Percentiles rank a stretch among this genome's conserved stretches.
Evolutionary conservation across 2,888 invertebrate genomes (phyloP).

Genomic region (Cataglyphis albicans): DNA sequence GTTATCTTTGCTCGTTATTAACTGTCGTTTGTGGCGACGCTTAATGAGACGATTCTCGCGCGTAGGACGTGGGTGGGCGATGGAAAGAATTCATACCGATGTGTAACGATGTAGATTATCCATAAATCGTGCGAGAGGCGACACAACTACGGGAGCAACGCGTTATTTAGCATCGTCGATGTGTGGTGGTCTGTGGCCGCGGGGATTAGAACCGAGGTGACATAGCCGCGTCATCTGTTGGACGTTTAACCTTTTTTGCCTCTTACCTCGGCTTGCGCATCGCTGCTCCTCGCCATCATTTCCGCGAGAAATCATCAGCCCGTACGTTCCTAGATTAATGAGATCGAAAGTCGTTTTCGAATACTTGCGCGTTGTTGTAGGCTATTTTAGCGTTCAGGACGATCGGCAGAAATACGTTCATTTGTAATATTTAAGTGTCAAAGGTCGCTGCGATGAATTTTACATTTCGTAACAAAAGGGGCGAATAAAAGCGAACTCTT

Average conservation of each 20-base stretch:
- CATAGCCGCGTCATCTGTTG: constrained; percentile 79
- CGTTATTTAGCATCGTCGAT: constrained; percentile 76
- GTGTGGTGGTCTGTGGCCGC: constrained; percentile 62
- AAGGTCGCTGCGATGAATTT: not conserved
- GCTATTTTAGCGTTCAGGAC: not conserved
- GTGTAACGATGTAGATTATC: constrained; percentile 26
- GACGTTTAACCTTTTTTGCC: constrained; percentile 76
- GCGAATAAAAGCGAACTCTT: not conserved
- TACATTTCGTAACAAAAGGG: not conserved
- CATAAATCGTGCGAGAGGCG: constrained; percentile 33
- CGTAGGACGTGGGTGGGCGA: constrained; percentile 70
- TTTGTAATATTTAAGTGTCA: not conserved
- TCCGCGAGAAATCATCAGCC: constrained; percentile 64
- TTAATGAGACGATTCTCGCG: constrained; percentile 73
- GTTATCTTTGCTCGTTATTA: constrained; percentile 63
- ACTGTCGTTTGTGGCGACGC: constrained; percentile 63
- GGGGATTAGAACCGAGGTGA: constrained; percentile 75
- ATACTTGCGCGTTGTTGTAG: not conserved
- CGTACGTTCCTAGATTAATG: constrained; percentile 51
- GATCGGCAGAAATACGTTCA: not conserved
- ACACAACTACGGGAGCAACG: constrained; percentile 11
- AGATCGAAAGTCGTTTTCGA: constrained; percentile 63
- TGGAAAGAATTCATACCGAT: constrained; percentile 13
- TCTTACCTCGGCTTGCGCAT: constrained; percentile 49
- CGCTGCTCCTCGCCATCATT: constrained; percentile 54